Conservation (phyloP, 2,797 vertebrate genomes). For the Manis crassicaudata region DNA sequence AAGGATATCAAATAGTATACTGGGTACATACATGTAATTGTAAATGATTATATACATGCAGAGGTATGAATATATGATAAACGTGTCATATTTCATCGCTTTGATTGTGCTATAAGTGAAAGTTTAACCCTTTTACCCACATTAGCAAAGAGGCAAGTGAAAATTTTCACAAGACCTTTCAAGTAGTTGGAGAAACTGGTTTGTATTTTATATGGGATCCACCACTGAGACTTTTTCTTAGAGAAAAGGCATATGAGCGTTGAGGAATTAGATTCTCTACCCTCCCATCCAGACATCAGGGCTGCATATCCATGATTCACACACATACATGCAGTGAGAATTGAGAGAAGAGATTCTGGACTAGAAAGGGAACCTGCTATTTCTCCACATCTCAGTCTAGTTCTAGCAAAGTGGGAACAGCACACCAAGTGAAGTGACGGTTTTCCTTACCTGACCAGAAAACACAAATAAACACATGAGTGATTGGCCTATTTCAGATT, state of each 20-base stretch:
- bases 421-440: background rate
- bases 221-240: background rate
- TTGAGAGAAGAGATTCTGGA: background rate
- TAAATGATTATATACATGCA: background rate
- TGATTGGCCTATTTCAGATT: background rate
- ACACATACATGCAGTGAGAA: background rate
- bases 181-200: background rate
- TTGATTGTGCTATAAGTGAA: background rate
- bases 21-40: background rate
- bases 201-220: background rate
- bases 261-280: no score
- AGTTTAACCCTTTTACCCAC: background rate
- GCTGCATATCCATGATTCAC: rapidly evolving
- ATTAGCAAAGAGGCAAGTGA: background rate
- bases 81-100: background rate
- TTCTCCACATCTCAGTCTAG: background rate
- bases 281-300: background rate
- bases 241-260: no score
- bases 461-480: background rate
- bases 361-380: background rate
- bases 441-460: background rate
- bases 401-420: background rate
- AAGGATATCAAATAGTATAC: background rate
- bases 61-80: background rate
- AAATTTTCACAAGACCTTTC: background rate